Conservation (phyloP, 2,797 vertebrate genomes). For the Parauchenoglanis punctatus region DNA sequence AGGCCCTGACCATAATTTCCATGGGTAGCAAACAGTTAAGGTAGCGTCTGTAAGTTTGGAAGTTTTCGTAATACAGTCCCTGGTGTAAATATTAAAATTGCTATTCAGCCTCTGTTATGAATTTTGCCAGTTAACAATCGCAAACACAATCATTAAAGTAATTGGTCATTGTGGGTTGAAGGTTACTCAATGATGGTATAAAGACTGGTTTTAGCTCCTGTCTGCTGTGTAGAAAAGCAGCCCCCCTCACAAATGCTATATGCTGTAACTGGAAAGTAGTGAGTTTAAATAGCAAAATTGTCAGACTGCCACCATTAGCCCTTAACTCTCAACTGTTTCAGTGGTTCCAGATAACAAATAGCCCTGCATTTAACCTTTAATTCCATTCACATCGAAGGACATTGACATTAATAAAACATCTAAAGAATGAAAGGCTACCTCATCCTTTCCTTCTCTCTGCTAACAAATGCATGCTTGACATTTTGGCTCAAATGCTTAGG, state of each 20-base stretch:
- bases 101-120: neutral
- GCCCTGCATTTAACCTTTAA: constrained; percentile 6
- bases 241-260: neutral
- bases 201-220: neutral
- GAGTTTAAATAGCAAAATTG: neutral
- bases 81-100: neutral
- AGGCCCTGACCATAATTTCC: too few relatives aligned
- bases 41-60: too few relatives aligned
- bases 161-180: neutral
- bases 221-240: neutral
- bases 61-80: neutral
- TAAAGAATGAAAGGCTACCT: neutral
- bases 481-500: neutral
- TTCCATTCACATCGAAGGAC: neutral
- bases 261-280: neutral
- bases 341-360: constrained; percentile 11
- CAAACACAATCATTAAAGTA: neutral
- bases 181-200: neutral
- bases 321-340: neutral
- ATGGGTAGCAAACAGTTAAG: too few relatives aligned
- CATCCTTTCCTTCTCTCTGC: neutral
- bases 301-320: constrained; percentile 1
- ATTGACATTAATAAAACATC: constrained; percentile 6
- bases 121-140: neutral
- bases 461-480: neutral